Evolutionary conservation across 2,113 vertebrate genomes (phyloP).

Genomic region (Python bivittatus): DNA sequence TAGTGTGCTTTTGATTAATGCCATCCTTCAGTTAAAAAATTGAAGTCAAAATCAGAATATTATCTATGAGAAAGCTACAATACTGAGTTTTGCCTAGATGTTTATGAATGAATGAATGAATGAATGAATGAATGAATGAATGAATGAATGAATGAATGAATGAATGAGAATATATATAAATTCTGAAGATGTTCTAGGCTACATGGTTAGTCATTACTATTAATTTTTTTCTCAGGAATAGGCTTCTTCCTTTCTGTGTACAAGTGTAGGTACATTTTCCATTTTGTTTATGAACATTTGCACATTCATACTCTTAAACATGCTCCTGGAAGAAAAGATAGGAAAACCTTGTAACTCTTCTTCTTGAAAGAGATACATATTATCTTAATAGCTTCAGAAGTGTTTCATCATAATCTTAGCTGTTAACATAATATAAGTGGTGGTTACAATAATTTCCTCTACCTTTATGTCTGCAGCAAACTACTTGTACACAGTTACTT

Average conservation of each 20-base stretch:
- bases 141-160: too few relatives aligned
- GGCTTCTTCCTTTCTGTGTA: background rate
- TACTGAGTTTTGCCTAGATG: background rate
- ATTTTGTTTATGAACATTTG: background rate
- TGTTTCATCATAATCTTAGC: background rate
- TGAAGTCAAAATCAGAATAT: background rate
- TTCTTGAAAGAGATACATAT: background rate
- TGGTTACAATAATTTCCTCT: background rate
- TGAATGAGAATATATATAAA: too few relatives aligned
- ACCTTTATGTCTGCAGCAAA: background rate
- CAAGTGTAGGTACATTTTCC: background rate
- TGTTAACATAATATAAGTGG: background rate
- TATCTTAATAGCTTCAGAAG: background rate
- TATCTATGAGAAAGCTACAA: background rate
- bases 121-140: too few relatives aligned
- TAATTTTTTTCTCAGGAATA: background rate
- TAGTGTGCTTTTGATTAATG: background rate
- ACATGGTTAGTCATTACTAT: background rate
- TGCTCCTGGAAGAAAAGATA: background rate
- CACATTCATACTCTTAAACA: background rate
- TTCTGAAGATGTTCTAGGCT: background rate
- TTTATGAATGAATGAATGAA: too few relatives aligned
- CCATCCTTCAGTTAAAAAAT: background rate
- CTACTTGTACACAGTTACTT: background rate
- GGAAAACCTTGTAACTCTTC: background rate